phyloP scores from a whole-genome alignment of 2,113 vertebrate genomes.

The Vulpes vulpes region DNA sequence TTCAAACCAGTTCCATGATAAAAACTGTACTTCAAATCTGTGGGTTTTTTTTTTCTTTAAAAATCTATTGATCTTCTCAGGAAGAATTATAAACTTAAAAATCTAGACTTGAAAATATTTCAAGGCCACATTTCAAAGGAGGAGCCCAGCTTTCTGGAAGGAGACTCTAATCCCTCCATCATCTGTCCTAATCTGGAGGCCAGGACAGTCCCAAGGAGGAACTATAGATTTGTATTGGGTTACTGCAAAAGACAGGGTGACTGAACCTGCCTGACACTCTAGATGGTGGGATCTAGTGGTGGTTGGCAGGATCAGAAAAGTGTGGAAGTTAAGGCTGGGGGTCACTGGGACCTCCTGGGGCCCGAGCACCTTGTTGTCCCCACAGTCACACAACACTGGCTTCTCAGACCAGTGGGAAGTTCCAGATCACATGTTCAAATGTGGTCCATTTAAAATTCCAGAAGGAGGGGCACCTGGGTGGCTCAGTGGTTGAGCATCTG shows the following conservation, averaged over 20 bases:
- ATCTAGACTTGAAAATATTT: not conserved
- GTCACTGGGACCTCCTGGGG: no score
- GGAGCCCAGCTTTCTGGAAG: not conserved
- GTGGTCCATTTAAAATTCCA: not conserved
- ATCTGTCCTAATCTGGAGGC: not conserved
- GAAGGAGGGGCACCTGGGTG: not conserved
- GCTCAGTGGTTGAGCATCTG: no score
- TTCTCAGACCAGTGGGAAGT: not conserved
- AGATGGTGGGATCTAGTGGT: not conserved
- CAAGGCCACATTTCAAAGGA: not conserved
- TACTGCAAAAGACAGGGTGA: not conserved
- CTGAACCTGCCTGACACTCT: not conserved
- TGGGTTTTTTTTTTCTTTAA: not conserved
- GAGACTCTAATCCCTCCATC: not conserved
- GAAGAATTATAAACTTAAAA: constrained; percentile 20
- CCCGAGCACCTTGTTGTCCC: not conserved
- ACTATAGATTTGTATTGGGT: not conserved
- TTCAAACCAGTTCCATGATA: not conserved
- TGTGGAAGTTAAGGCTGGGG: not conserved
- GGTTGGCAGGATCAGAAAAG: not conserved
- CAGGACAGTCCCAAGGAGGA: not conserved
- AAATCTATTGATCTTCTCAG: not conserved
- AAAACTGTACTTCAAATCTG: not conserved
- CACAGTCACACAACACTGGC: not conserved
- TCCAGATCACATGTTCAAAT: not conserved